phyloP scores from a whole-genome alignment of 2,113 vertebrate species.

The Vulpes ferrilata region DNA sequence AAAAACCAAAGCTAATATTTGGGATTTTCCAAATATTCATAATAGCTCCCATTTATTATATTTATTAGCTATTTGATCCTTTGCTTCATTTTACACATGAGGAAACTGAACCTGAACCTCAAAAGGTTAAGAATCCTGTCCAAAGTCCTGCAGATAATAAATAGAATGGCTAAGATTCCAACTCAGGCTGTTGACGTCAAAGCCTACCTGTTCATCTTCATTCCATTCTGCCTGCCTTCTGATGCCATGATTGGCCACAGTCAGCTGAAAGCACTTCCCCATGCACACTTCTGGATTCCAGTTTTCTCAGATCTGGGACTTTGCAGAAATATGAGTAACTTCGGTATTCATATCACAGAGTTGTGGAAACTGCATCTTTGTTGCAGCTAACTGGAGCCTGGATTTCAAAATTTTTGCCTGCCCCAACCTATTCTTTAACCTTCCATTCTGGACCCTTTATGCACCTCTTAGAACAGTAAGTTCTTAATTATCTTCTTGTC shows the following conservation, averaged over 20 bases:
- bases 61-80: neutral
- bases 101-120: neutral
- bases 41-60: neutral
- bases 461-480: neutral
- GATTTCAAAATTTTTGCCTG: neutral
- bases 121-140: slow-evolving; percentile 11
- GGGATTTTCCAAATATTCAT: neutral
- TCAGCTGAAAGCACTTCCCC: neutral
- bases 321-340: neutral
- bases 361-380: neutral
- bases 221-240: neutral
- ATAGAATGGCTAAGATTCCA: slow-evolving; percentile 56
- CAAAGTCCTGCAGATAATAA: neutral
- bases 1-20: neutral
- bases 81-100: neutral
- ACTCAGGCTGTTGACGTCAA: neutral
- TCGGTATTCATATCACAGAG: neutral
- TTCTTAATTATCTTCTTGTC: neutral
- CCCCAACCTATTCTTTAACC: neutral
- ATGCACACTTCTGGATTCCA: neutral
- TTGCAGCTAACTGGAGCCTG: neutral
- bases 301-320: neutral
- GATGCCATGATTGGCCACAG: neutral
- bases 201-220: neutral
- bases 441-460: neutral